These are phyloP conservation scores for Ariolimax columbianus DNA, from an alignment of 2,888 invertebrate species.

Conservation along the genomic window DNA sequence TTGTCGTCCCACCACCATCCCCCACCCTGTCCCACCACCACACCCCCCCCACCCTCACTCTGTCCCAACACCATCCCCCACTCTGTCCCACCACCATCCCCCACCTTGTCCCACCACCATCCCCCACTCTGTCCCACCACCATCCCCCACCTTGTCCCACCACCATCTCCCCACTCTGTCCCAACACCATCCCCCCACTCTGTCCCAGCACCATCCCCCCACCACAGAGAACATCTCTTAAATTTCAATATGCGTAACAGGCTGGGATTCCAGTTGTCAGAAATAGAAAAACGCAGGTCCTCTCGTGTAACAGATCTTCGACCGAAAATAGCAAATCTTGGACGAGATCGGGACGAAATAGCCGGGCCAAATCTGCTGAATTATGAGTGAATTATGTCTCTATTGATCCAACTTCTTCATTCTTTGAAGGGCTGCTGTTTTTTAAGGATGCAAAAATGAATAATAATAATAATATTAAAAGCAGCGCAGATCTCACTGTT, in stretches of 20 bases:
- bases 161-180: neutral
- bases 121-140: too few relatives aligned
- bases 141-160: conserved; percentile 11
- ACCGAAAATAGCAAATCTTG: conserved; percentile 3
- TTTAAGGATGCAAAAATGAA: neutral
- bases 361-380: neutral
- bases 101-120: too few relatives aligned
- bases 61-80: too few relatives aligned
- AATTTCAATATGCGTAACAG: conserved; percentile 9
- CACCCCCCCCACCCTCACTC: too few relatives aligned
- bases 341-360: neutral
- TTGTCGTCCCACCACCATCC: neutral
- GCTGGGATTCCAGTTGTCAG: neutral
- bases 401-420: conserved; percentile 23
- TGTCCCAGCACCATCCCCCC: neutral
- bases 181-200: neutral
- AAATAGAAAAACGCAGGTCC: neutral
- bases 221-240: neutral
- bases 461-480: neutral
- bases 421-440: neutral
- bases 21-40: too few relatives aligned
- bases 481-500: neutral
- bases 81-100: too few relatives aligned
- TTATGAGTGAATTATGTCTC: conserved; percentile 32
- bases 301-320: conserved; percentile 1